Base-by-base conservation (phyloP, 2,113 vertebrate genomes). In the Pantherophis guttatus region DNA sequence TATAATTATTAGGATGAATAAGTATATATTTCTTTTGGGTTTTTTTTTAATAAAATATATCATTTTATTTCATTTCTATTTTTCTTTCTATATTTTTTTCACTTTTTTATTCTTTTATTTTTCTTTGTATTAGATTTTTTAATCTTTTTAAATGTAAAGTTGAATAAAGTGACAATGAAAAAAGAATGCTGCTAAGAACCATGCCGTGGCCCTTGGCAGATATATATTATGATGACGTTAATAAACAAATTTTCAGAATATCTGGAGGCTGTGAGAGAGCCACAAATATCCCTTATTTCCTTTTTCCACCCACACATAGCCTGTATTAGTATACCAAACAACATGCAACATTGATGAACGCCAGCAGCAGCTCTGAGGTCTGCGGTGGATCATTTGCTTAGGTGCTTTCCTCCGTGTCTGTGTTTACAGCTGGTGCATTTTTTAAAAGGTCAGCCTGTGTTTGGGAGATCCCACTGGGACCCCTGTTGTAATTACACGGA, bases 301-400 rank as follows among this genome's bases (percentile, higher is more conserved):
- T 91, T 88, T 57, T 90, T 52, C 90, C 90, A 58, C 29, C 86
- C 93, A 50, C 94, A 52, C 0, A 57, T 54, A 8, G 26, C 15
- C 85, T 65, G 26, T 86, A n/a, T 89, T 87, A 53, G 91, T 5
- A 1, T 86, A 87, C n/a, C 9, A 29, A 93, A 87, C 59, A 0
- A 39, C 12, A 58, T 90, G 54, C 96, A 97, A 95, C 2, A 90
- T 94, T 94, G 92, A 94, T 50, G 81, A 95, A 91, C 29, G 89
- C 70, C 95, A 95, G 90, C 95, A 95, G 90, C 93, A 95, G 94
- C 95, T 87, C 94, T 81, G 33, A 91, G 88, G 94, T 87, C 81
- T 93, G 87, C n/a, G 54, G 29, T 85, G 88, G 92, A 89, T 86
- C 0, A 0, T 91, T 93, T 65, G 90, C 94, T 94, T 70, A 92